Evolutionary conservation across 1,140 invertebrate genomes (phyloP), one percentile per base, ranked within the genome.

Genomic region (Hyles euphorbiae): DNA sequence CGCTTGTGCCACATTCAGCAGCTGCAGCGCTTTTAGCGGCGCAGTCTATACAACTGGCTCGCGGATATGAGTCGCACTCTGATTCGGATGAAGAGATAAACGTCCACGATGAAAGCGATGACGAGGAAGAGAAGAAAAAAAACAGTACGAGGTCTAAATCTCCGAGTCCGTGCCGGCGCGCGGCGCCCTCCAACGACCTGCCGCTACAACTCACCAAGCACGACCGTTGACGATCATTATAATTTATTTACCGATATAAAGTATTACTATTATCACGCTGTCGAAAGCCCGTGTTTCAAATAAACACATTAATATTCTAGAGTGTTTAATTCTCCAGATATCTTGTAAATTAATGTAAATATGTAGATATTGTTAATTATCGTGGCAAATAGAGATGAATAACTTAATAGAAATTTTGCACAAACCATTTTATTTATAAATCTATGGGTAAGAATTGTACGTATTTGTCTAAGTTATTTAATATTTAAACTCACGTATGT

Each of bases 71-170:
- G 53, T 91, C 89, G 40, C 88, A 88, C 58, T 90, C 90, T 0
- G 91, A 92, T 61, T 92, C 91, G 5, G 94, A 94, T 71, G 94
- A 95, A 74, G 94, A 94, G 72, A 94, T 93, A 75, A 92, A 93
- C 70, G 92, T 93, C 2, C 91, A 94, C 67, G 94, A 94, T 63
- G 92, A 93, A 58, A 89, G 87, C 56, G 89, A 89, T 36, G 80
- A 84, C 45, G 89, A 89, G 57, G 66, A 69, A 6, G 83, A 79
- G 8, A 81, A 70, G 65, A 73, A 72, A 51, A 76, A 70, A 58
- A 73, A 68, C 54, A 72, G 66, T 62, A 65, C 72, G n/a, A 73
- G 73, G 52, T 86, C 87, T 36, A 76, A 83, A 60, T 81, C 81
- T 2, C 72, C 71, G 33, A 88, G 79, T 56, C 85, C 87, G 44